phyloP scores from a whole-genome alignment of 2,888 invertebrate genomes.

The Melipona bicolor region DNA sequence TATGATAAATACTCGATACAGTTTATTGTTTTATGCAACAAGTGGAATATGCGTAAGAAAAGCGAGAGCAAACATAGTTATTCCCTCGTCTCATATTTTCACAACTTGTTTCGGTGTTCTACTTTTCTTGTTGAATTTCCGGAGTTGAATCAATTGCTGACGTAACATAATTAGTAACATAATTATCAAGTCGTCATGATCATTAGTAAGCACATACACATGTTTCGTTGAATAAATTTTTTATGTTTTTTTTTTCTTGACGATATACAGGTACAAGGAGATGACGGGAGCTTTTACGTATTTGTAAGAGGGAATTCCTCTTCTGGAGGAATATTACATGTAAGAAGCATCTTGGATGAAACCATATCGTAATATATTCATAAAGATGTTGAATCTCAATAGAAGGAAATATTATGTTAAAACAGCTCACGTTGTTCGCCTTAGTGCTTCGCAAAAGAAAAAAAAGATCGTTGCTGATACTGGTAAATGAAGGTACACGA shows the following conservation, averaged over 20 bases:
- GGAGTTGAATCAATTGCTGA: neutral
- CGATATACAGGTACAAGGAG: slow-evolving; percentile 29
- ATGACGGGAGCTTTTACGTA: slow-evolving; percentile 34
- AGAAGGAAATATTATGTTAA: slow-evolving; percentile 14
- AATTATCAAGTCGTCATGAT: neutral
- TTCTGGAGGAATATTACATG: slow-evolving; percentile 1
- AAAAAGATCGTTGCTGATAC: slow-evolving; percentile 10
- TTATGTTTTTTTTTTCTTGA: slow-evolving; percentile 19
- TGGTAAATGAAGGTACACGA: slow-evolving; percentile 14
- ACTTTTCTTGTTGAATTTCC: slow-evolving; percentile 22
- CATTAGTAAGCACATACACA: slow-evolving; percentile 3
- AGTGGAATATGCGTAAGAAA: slow-evolving; percentile 26
- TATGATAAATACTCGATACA: slow-evolving; percentile 55
- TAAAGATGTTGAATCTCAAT: slow-evolving; percentile 44
- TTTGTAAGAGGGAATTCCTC: slow-evolving; percentile 24
- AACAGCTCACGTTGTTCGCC: slow-evolving; percentile 38
- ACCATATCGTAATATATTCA: slow-evolving; percentile 14
- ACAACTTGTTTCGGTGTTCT: slow-evolving; percentile 33
- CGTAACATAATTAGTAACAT: neutral
- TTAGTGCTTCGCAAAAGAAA: slow-evolving; percentile 16
- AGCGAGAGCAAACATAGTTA: slow-evolving; percentile 2
- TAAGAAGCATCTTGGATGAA: slow-evolving; percentile 21
- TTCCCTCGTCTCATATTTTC: slow-evolving; percentile 22
- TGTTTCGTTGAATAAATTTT: slow-evolving; percentile 40
- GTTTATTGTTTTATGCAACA: slow-evolving; percentile 39